Base-by-base conservation (phyloP, 2,113 vertebrate genomes). In the Lagopus leucura region DNA sequence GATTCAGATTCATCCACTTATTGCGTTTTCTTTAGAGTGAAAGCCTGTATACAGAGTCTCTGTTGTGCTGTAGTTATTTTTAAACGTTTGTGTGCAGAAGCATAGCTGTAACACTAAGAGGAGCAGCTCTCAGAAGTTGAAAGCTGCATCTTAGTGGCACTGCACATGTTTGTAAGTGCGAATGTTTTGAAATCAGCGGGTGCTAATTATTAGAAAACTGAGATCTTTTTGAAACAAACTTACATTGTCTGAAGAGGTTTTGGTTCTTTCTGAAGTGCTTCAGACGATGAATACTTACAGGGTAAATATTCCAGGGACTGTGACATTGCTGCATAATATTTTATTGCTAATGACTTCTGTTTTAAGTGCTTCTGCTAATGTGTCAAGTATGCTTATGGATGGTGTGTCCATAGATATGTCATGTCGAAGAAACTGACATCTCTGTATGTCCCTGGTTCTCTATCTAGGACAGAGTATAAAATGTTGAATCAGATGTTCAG, bases 341-440 rank as follows among this genome's bases (percentile, higher is more conserved):
- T 47, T 74, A 20, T 64, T 38, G 11, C 36, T 34, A 30, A n/a
- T 21, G 6, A n/a, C 25, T 91, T 71, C 28, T 38, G 15, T 42
- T 48, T 5, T 75, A 81, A 28, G 47, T 61, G 13, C 47, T 82
- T 6, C 45, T 42, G 76, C 66, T 88, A 2, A 47, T 34, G 60
- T 58, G 6, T 54, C 2, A 4, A 43, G 15, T 36, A 1, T 38
- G 13, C 27, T 85, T 52, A 9, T 36, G 45, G 10, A 0, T 61
- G 40, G 61, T 43, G 16, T 43, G 42, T 43, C 42, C 42, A 43
- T 42, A 47, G 27, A 10, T 54, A 22, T 12, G n/a, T 83, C 30
- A 3, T 60, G 15, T 0, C 21, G 55, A 86, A 47, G 66, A 55
- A 47, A 32, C n/a, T 50, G 17, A 19, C 4, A 42, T 71, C 25